phyloP scores from a whole-genome alignment of 2,113 vertebrate genomes.

The Lamprologus lemairii region DNA sequence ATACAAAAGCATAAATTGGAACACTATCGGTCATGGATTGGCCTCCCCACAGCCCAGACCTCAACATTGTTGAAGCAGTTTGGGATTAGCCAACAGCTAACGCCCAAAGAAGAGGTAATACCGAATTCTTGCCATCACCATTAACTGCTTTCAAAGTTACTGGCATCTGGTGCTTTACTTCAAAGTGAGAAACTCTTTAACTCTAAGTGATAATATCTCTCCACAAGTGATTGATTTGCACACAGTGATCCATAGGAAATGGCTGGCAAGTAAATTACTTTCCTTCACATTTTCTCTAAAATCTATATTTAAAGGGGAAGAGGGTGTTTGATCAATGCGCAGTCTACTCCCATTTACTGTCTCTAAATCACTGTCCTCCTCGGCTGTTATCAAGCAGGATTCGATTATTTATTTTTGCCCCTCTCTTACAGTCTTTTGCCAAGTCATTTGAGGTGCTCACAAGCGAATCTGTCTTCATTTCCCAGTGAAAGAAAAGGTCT shows the following conservation, averaged over 20 bases:
- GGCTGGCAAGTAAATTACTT: slow-evolving; percentile 45
- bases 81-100: not conserved
- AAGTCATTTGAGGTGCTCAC: not conserved
- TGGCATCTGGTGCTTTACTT: not conserved
- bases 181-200: slow-evolving; percentile 6
- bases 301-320: slow-evolving; percentile 50
- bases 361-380: slow-evolving; percentile 23
- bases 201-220: slow-evolving; percentile 35
- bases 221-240: slow-evolving; percentile 26
- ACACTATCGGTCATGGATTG: not conserved
- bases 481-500: not conserved
- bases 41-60: not conserved
- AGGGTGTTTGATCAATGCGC: slow-evolving; percentile 34
- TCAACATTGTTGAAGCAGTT: not conserved
- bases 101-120: not conserved
- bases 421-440: not conserved
- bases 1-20: not conserved
- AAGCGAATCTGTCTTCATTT: not conserved
- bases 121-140: not conserved
- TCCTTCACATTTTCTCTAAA: slow-evolving; percentile 44
- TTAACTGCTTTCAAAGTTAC: not conserved
- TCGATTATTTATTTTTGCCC: not conserved
- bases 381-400: not conserved
- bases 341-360: slow-evolving; percentile 22
- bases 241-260: not conserved